Conservation (phyloP, 30 jellyfish, hydroid and myxozoan species). For the Pelagia noctiluca region DNA sequence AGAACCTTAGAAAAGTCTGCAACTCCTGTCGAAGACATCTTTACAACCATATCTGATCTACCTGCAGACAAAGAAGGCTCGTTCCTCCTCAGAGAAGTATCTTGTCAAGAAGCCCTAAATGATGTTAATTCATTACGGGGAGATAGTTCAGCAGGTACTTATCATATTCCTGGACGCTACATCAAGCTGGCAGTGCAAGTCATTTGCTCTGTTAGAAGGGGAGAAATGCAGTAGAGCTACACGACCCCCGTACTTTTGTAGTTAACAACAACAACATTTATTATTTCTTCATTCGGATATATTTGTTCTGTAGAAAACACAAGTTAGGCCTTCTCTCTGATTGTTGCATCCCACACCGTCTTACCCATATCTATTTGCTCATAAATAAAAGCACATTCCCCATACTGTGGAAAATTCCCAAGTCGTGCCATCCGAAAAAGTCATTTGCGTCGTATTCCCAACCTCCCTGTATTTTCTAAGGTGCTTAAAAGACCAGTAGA, state of each 20-base stretch:
- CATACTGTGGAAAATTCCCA: not conserved
- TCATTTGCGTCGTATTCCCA: not conserved
- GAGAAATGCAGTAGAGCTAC: too few relatives aligned
- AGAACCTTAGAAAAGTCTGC: slow-evolving; percentile 34
- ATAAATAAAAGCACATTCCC: slow-evolving; percentile 27
- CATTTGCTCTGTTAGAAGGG: slow-evolving; percentile 27
- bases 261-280: too few relatives aligned
- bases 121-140: slow-evolving; percentile 9
- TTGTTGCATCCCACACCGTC: too few relatives aligned
- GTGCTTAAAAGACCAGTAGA: not conserved
- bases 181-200: slow-evolving; percentile 21
- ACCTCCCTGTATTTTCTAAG: not conserved
- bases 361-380: slow-evolving; percentile 1
- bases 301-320: too few relatives aligned
- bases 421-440: not conserved
- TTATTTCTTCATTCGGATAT: too few relatives aligned
- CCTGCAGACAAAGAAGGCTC: slow-evolving; percentile 14
- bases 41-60: slow-evolving; percentile 23
- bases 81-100: slow-evolving; percentile 27
- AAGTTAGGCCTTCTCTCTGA: too few relatives aligned
- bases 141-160: slow-evolving; percentile 39
- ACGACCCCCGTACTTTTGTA: too few relatives aligned
- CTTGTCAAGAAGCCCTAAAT: slow-evolving; percentile 13
- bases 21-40: slow-evolving; percentile 48
- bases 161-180: slow-evolving; percentile 18